phyloP scores from a whole-genome alignment of 2,797 vertebrate species.

The Schizopygopsis malacanthus region DNA sequence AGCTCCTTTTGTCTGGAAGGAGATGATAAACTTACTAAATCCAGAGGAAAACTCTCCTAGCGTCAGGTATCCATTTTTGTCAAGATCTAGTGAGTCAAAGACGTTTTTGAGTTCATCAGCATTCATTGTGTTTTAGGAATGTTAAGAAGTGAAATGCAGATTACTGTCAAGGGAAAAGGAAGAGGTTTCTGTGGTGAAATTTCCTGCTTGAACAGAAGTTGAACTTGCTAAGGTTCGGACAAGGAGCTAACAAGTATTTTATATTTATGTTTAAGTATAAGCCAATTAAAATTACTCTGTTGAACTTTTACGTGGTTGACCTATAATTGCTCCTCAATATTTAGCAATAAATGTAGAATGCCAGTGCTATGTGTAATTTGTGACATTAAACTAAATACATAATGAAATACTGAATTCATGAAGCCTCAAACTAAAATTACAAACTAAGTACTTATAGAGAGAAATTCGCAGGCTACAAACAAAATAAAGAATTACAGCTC shows the following conservation, averaged over 20 bases:
- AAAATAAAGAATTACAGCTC: too few relatives aligned
- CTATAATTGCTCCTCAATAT: too few relatives aligned
- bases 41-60: conserved; percentile 87
- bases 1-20: background rate
- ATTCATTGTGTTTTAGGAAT: background rate
- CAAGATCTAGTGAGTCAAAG: conserved; percentile 88
- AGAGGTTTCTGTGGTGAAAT: conserved; percentile 45
- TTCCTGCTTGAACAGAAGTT: conserved; percentile 44
- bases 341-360: background rate
- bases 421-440: too few relatives aligned
- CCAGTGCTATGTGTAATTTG: background rate
- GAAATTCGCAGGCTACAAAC: too few relatives aligned
- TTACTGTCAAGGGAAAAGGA: conserved; percentile 25
- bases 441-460: too few relatives aligned
- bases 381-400: background rate
- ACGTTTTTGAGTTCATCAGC: conserved; percentile 89
- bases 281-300: background rate
- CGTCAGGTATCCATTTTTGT: conserved; percentile 85
- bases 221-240: background rate
- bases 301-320: too few relatives aligned
- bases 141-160: conserved; percentile 6
- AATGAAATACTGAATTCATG: background rate
- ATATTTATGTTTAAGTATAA: background rate
- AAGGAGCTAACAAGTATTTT: background rate
- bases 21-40: conserved; percentile 85